These are phyloP conservation scores for Sebastes iracundus DNA, from an alignment of 2,797 vertebrate genomes.

Conservation along the genomic window DNA sequence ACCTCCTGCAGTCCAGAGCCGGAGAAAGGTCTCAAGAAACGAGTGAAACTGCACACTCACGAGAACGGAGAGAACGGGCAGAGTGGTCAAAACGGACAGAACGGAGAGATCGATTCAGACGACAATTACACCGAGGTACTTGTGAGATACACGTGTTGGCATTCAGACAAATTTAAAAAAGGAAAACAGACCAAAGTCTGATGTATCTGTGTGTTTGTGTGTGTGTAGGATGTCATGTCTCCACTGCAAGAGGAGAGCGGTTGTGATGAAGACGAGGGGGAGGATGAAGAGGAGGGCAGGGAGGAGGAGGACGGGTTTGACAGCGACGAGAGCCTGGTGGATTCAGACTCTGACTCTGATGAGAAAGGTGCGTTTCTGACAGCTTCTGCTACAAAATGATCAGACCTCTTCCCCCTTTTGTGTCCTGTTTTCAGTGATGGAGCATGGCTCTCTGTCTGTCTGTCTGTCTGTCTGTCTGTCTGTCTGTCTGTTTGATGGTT, in stretches of 20 bases:
- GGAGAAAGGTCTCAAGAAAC: constrained; percentile 92
- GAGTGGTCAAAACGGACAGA: constrained; percentile 80
- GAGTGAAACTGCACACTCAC: constrained; percentile 86
- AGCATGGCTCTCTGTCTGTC: too few relatives aligned
- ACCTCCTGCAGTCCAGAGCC: constrained; percentile 87
- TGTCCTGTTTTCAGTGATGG: not conserved
- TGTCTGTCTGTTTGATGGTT: not conserved
- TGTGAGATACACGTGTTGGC: not conserved
- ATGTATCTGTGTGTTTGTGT: constrained; percentile 12
- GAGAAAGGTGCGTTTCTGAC: constrained; percentile 88
- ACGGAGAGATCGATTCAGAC: constrained; percentile 90
- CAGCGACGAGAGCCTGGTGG: constrained; percentile 94
- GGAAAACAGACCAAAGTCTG: not conserved
- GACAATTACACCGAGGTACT: constrained; percentile 88
- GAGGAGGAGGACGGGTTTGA: constrained; percentile 87
- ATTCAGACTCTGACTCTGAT: constrained; percentile 94
- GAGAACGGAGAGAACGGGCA: constrained; percentile 85
- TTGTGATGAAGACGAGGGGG: constrained; percentile 93
- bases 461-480: too few relatives aligned
- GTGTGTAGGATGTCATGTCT: constrained; percentile 79
- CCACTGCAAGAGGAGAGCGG: constrained; percentile 93
- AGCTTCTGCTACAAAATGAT: not conserved
- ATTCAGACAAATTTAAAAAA: not conserved
- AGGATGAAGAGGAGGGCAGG: constrained; percentile 88
- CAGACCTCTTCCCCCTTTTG: not conserved